Evolutionary conservation across 2,888 invertebrate species (phyloP), one percentile per base, ranked within the genome.

Genomic region (Papilio elwesi): DNA sequence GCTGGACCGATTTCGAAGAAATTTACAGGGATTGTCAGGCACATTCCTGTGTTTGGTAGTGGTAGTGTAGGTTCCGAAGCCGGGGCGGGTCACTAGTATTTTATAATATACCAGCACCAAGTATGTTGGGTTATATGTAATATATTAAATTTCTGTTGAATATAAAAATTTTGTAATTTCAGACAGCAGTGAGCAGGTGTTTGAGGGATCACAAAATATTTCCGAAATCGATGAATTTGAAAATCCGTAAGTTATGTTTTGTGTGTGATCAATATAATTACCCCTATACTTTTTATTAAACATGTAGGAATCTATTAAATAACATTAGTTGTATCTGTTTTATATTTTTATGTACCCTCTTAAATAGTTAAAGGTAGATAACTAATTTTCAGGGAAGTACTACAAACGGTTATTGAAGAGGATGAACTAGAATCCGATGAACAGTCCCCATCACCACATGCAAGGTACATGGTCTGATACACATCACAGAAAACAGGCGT

Each of bases 371-470:
- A n/a, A n/a, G n/a, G 12, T 51, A 47, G 38, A 70, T 15, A 67
- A 6, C 52, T 47, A 52, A 70, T 74, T 69, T 82, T 78, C 77
- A 88, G 88, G 4, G 75, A 81, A 43, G 76, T 81, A 67, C 75
- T 90, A 65, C 83, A 86, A 13, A 82, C 80, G 0, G 86, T 91
- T 0, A 76, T 78, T 0, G 91, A 91, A 76, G 90, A 89, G 4
- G 48, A 78, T n/a, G 90, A 90, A 15, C 80, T 82, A 0, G 87
- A 85, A 47, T 80, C 80, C 0, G 84, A 82, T 43, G 79, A 74
- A 10, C 73, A 74, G 49, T 80, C 83, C 0, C 81, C 83, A 47
- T 80, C 80, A n/a, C 49, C 59, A 15, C 36, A 47, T 62, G 13
- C 43, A 47, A 71, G 67, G 71, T 71, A 43, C 43, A 43, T 43